A percentile compares a stretch with the other conserved stretches of the same genome.
Conservation (phyloP, 2,113 vertebrate genomes). For the Engystomops pustulosus region DNA sequence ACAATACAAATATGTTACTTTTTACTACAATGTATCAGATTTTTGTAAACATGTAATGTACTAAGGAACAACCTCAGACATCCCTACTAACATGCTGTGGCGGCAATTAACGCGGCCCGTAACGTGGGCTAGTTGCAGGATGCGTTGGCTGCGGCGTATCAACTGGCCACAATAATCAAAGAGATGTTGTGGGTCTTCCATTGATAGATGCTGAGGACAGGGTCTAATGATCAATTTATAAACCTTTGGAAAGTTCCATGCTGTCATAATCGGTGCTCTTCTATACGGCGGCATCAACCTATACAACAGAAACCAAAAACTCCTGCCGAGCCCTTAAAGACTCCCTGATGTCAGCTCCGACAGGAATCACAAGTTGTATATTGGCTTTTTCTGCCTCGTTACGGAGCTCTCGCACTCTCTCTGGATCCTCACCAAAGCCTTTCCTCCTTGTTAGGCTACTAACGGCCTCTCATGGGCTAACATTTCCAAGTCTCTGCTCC, state of each 20-base stretch:
- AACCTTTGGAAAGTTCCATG: conserved; percentile 23
- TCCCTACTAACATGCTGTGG: neutral
- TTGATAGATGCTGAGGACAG: neutral
- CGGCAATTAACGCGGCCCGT: neutral
- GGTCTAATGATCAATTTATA: conserved; percentile 20
- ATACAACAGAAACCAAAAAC: neutral
- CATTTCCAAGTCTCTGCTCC: conserved; percentile 40
- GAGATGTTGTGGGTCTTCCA: neutral
- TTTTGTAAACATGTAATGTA: neutral
- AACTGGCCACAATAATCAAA: neutral
- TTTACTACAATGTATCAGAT: too few relatives aligned
- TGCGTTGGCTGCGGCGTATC: neutral
- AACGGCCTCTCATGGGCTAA: conserved; percentile 51
- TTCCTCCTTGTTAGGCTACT: conserved; percentile 55
- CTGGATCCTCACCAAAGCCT: conserved; percentile 55
- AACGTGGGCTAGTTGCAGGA: neutral
- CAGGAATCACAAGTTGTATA: conserved; percentile 38
- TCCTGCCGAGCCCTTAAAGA: conserved; percentile 27
- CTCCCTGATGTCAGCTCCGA: conserved; percentile 16
- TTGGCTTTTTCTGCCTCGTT: conserved; percentile 33
- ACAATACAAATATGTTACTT: neutral
- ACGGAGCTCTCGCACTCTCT: neutral
- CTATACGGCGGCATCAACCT: conserved; percentile 15
- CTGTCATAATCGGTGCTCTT: neutral
- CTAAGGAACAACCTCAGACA: neutral